Percentiles rank a stretch among this genome's conserved stretches.
phyloP scores from a whole-genome alignment of 2,888 invertebrate genomes.

The Rhyacophila evoluta region DNA sequence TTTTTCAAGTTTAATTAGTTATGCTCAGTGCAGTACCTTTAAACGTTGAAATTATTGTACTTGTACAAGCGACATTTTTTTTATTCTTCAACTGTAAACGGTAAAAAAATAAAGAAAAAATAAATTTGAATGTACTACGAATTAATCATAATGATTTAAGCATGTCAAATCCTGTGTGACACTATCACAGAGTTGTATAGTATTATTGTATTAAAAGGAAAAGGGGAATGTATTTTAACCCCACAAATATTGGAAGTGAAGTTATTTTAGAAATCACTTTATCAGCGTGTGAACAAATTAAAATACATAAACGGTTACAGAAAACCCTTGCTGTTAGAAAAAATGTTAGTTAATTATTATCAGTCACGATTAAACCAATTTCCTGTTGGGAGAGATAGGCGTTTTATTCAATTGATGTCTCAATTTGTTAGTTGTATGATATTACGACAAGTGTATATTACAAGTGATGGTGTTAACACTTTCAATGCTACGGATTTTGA shows the following conservation, averaged over 20 bases:
- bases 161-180: no score
- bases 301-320: not conserved
- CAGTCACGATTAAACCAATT: slow-evolving; percentile 43
- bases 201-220: slow-evolving; percentile 2
- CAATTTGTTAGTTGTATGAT: slow-evolving; percentile 12
- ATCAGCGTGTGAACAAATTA: not conserved
- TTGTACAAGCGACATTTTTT: no score
- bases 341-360: slow-evolving; percentile 23
- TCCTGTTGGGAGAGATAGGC: slow-evolving; percentile 44
- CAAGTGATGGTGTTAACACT: not conserved
- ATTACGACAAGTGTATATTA: not conserved
- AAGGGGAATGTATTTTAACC: not conserved
- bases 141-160: no score
- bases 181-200: no score
- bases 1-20: no score
- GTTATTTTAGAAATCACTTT: not conserved
- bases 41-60: no score
- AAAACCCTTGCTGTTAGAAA: slow-evolving; percentile 23
- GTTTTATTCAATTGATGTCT: slow-evolving; percentile 27
- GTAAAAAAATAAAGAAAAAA: no score
- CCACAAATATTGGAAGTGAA: not conserved
- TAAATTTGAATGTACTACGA: no score
- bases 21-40: no score
- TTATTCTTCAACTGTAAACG: no score
- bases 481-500: not conserved